Evolutionary conservation across 2,888 invertebrate species (phyloP).

Genomic region (Linyphia triangularis): DNA sequence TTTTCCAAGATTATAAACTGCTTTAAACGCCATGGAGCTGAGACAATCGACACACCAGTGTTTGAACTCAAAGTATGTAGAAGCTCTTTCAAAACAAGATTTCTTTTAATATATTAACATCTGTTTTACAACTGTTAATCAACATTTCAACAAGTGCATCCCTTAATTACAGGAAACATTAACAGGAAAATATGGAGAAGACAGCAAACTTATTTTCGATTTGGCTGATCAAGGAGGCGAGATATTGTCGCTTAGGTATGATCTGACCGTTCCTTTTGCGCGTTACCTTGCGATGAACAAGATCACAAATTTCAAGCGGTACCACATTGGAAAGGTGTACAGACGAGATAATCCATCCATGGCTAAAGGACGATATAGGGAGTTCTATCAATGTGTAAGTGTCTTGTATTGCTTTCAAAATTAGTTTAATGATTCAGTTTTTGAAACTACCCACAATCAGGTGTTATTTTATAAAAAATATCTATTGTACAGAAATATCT

Average conservation of each 20-base stretch:
- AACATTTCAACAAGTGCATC: not conserved
- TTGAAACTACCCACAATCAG: no score
- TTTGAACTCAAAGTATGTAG: conserved; percentile 93
- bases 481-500: no score
- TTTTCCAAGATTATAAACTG: conserved; percentile 91
- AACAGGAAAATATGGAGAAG: conserved; percentile 99
- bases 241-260: conserved; percentile 95
- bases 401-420: no score
- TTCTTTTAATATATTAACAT: not conserved
- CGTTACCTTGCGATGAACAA: conserved; percentile 99
- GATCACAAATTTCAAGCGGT: conserved; percentile 94
- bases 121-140: not conserved
- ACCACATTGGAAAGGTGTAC: conserved; percentile 99
- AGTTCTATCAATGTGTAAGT: conserved; percentile 99
- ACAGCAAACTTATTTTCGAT: conserved; percentile 99
- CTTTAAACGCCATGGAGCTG: conserved; percentile 98
- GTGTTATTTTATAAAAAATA: no score
- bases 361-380: conserved; percentile 95
- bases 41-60: conserved; percentile 98
- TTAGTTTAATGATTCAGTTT: no score
- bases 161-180: conserved; percentile 89
- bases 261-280: conserved; percentile 98
- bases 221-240: conserved; percentile 99
- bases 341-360: conserved; percentile 98
- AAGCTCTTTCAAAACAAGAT: not conserved